Conservation (phyloP, 2,888 invertebrate species). For the Aquatica leii region DNA sequence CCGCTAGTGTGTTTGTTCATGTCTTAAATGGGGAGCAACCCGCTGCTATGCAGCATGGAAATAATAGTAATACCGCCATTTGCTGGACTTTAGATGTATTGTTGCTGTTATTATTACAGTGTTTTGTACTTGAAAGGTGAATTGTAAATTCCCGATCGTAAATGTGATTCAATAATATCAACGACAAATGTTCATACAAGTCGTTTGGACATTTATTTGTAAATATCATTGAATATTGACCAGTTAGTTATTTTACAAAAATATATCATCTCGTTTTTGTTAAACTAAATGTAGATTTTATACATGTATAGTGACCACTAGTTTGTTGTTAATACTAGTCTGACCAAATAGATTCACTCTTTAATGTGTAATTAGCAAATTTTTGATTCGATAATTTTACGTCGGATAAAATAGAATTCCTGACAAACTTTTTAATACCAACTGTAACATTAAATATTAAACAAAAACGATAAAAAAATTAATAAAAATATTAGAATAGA, state of each 20-base stretch:
- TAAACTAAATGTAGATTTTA: slow-evolving; percentile 34
- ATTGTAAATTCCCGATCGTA: slow-evolving; percentile 29
- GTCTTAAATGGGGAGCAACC: slow-evolving; percentile 65
- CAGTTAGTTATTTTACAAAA: slow-evolving; percentile 26
- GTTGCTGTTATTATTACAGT: slow-evolving; percentile 49
- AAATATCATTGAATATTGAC: slow-evolving; percentile 29
- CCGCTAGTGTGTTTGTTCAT: slow-evolving; percentile 67
- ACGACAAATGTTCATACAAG: slow-evolving; percentile 22
- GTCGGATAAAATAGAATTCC: neutral
- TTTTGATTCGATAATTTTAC: neutral
- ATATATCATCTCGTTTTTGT: slow-evolving; percentile 26
- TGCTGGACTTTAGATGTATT: slow-evolving; percentile 52
- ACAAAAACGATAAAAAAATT: no score
- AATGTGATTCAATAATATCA: slow-evolving; percentile 31
- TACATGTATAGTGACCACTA: slow-evolving; percentile 30
- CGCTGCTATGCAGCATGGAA: slow-evolving; percentile 61
- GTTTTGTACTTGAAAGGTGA: slow-evolving; percentile 53
- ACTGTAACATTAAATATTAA: no score
- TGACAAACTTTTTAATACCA: no score
- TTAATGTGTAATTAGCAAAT: neutral
- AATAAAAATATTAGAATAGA: no score
- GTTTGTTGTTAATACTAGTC: slow-evolving; percentile 17
- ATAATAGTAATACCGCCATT: slow-evolving; percentile 51
- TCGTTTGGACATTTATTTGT: slow-evolving; percentile 19
- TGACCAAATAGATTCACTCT: slow-evolving; percentile 10